phyloP scores from a whole-genome alignment of 2,888 invertebrate species.

The Drosophila longiperda region DNA sequence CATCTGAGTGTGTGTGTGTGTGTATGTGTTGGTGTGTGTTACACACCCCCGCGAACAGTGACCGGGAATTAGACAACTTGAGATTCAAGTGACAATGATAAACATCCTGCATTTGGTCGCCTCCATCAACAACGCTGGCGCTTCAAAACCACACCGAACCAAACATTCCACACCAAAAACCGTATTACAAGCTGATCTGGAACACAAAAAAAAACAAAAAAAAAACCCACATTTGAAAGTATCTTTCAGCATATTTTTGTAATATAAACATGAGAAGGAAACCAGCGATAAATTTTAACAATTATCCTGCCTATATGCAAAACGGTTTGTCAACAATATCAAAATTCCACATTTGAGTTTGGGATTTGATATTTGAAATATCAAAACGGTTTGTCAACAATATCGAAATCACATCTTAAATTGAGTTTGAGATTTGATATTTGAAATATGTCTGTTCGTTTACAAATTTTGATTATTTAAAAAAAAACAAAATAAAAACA shows the following conservation, averaged over 20 bases:
- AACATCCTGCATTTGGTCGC: slow-evolving; percentile 76
- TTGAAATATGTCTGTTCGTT: background rate
- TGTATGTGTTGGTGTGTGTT: slow-evolving; percentile 14
- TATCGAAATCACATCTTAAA: background rate
- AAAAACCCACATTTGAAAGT: slow-evolving; percentile 51
- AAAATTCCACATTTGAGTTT: background rate
- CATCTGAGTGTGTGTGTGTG: slow-evolving; percentile 3
- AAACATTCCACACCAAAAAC: slow-evolving; percentile 1
- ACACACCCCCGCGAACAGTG: slow-evolving; percentile 57
- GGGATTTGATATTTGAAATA: too few species aligned
- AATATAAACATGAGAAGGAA: slow-evolving; percentile 20
- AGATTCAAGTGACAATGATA: slow-evolving; percentile 77
- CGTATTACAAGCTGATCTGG: slow-evolving; percentile 16
- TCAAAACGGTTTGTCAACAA: slow-evolving; percentile 18
- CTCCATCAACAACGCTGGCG: slow-evolving; percentile 56
- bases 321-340: slow-evolving; percentile 18
- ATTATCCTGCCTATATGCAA: background rate
- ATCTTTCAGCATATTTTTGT: slow-evolving; percentile 45
- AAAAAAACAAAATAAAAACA: background rate
- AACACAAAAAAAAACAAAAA: slow-evolving; percentile 9
- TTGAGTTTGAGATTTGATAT: background rate
- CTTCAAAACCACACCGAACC: slow-evolving; percentile 25
- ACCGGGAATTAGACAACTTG: slow-evolving; percentile 59
- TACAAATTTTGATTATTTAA: background rate
- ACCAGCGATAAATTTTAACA: background rate